Evolutionary conservation across 2,797 vertebrate species (phyloP).

Genomic region (Luscinia megarhynchos): DNA sequence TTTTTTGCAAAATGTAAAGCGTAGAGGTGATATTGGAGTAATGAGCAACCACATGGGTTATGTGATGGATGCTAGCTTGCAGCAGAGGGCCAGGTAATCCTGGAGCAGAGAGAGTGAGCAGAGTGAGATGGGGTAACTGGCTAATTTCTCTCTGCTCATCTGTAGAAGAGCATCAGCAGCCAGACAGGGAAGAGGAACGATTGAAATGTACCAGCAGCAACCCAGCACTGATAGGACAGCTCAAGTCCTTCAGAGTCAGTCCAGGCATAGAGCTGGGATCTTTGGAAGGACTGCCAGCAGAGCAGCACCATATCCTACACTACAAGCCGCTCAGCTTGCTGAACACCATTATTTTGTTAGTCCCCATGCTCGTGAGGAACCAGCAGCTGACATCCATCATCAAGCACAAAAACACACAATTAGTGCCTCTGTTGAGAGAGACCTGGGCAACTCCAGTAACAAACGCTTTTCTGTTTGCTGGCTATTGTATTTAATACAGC

Average conservation of each 20-base stretch:
- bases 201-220: fast-evolving
- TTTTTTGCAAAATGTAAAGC: neutral
- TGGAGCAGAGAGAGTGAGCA: neutral
- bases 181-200: neutral
- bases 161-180: neutral
- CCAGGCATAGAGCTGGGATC: neutral
- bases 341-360: fast-evolving
- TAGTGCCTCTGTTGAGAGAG: fast-evolving
- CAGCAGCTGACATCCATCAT: neutral
- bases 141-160: neutral
- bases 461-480: neutral
- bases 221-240: neutral
- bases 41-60: neutral
- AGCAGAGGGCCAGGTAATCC: neutral
- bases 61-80: neutral
- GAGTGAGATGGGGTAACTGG: neutral
- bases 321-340: neutral
- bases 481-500: neutral
- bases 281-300: neutral
- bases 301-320: neutral
- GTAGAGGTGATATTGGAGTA: neutral
- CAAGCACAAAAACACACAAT: fast-evolving
- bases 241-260: neutral
- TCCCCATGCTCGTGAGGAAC: neutral
- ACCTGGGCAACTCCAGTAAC: neutral